These are phyloP conservation scores for Porites divaricata DNA, from an alignment of 92 coral and sea anemone species.

Conservation along the genomic window DNA sequence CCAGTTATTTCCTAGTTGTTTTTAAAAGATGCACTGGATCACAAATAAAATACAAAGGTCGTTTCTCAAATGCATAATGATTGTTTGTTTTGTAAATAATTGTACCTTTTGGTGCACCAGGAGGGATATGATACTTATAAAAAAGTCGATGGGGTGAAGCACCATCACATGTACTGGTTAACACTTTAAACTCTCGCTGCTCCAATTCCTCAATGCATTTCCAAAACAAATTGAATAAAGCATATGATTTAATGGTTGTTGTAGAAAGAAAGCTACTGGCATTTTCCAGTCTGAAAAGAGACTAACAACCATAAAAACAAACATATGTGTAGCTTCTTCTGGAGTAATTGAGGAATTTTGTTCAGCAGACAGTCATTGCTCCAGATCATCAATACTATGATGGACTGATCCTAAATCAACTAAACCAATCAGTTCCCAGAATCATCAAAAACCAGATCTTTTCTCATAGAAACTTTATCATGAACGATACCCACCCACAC, in stretches of 20 bases:
- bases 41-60: not conserved
- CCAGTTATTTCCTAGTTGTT: no score
- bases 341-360: conserved; percentile 50
- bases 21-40: conserved; percentile 19
- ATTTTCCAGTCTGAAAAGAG: conserved; percentile 56
- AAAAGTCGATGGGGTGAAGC: conserved; percentile 58
- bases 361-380: not conserved
- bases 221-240: conserved; percentile 45
- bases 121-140: conserved; percentile 33
- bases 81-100: conserved; percentile 41
- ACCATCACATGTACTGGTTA: conserved; percentile 57
- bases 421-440: conserved; percentile 21
- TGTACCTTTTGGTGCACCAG: conserved; percentile 32
- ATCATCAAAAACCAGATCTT: conserved; percentile 33
- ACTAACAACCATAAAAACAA: no score
- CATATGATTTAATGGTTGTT: conserved; percentile 43
- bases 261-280: no score
- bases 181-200: no score
- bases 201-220: conserved; percentile 10
- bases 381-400: conserved; percentile 14
- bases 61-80: conserved; percentile 6
- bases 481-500: conserved; percentile 6
- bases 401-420: conserved; percentile 18
- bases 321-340: conserved; percentile 60
- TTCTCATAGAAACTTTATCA: no score